These are phyloP conservation scores for Syrphus vitripennis DNA, from an alignment of 2,888 invertebrate genomes.

Conservation along the genomic window DNA sequence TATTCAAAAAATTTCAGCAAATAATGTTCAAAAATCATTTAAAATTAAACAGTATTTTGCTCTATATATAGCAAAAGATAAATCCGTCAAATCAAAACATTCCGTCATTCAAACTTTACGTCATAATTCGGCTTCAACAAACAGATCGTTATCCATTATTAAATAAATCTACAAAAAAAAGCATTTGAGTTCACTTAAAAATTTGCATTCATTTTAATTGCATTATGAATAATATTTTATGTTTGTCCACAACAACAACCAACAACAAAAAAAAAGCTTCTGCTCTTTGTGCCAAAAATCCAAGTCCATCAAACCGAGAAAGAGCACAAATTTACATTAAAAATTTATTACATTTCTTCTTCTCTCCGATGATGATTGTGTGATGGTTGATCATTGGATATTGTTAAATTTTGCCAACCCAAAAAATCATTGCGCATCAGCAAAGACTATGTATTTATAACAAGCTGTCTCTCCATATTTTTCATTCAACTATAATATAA, in stretches of 20 bases:
- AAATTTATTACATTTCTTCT: conserved; percentile 36
- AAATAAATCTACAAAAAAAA: conserved; percentile 31
- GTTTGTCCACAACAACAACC: not conserved
- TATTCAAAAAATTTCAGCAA: too few relatives aligned
- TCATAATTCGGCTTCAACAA: not conserved
- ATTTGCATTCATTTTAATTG: conserved; percentile 68
- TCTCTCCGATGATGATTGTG: too few relatives aligned
- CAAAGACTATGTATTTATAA: too few relatives aligned
- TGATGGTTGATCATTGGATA: not conserved
- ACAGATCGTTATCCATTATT: conserved; percentile 46
- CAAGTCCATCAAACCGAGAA: conserved; percentile 12
- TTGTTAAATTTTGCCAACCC: conserved; percentile 27
- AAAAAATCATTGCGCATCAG: conserved; percentile 56
- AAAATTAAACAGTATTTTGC: too few relatives aligned
- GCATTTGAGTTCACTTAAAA: conserved; percentile 62
- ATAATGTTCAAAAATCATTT: too few relatives aligned
- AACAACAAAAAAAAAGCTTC: not conserved
- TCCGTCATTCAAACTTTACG: not conserved
- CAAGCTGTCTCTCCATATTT: conserved; percentile 27
- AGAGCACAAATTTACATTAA: not conserved
- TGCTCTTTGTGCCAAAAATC: conserved; percentile 20
- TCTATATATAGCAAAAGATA: too few relatives aligned
- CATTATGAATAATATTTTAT: conserved; percentile 31
- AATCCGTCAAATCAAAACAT: not conserved
- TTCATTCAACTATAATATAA: conserved; percentile 19